Percentiles rank a stretch among this genome's conserved stretches.
These are phyloP conservation scores for Dryas iulia DNA, from an alignment of 1,140 invertebrate genomes.

Conservation along the genomic window DNA sequence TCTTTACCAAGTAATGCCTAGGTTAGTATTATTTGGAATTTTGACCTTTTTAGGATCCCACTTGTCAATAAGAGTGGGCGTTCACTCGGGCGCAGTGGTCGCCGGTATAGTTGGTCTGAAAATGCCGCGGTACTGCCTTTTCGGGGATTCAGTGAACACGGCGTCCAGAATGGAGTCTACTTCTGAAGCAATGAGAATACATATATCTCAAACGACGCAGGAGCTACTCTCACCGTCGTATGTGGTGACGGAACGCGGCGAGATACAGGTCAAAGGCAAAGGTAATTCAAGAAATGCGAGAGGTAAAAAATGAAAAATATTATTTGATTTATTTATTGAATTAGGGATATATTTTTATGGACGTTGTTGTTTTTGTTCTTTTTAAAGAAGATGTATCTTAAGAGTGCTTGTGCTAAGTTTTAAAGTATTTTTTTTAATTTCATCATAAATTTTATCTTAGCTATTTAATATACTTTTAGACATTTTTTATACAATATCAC, in stretches of 20 bases:
- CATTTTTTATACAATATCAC: too few species aligned
- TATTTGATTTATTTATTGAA: too few species aligned
- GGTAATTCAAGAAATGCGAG: constrained; percentile 75
- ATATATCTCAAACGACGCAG: constrained; percentile 94
- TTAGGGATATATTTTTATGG: too few species aligned
- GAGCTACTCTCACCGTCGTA: constrained; percentile 89
- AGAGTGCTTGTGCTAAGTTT: too few species aligned
- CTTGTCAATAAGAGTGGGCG: constrained; percentile 93
- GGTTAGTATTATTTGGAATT: too few species aligned
- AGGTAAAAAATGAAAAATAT: constrained; percentile 33
- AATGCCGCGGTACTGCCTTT: constrained; percentile 97
- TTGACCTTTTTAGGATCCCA: constrained; percentile 85
- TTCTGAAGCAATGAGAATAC: constrained; percentile 95
- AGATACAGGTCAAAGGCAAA: constrained; percentile 93
- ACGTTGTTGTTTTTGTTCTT: neutral
- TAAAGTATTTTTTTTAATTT: too few species aligned
- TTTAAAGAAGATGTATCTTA: neutral
- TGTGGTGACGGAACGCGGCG: constrained; percentile 88
- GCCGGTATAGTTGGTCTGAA: constrained; percentile 97
- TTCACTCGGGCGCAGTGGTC: constrained; percentile 94
- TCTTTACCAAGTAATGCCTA: too few species aligned
- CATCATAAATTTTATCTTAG: too few species aligned
- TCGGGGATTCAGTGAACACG: constrained; percentile 96
- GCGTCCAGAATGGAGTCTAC: constrained; percentile 96
- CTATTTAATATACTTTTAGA: too few species aligned